Percentiles rank a stretch among this genome's conserved stretches.
Evolutionary conservation across 2,888 invertebrate genomes (phyloP).

Genomic region (Rhopalosiphum nymphaeae): DNA sequence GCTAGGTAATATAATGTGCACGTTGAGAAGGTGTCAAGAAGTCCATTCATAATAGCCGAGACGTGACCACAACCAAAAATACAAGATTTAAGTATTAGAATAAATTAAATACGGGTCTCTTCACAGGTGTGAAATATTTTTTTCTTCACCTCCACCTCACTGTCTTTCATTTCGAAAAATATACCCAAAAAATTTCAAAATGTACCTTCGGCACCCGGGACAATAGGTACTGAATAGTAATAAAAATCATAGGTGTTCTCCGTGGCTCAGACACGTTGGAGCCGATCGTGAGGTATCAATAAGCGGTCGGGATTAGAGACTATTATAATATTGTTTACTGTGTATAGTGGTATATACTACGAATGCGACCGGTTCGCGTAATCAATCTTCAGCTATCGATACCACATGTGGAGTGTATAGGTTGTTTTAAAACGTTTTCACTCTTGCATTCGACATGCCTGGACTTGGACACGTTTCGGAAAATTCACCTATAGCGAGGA

Average conservation of each 20-base stretch:
- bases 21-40: conserved; percentile 63
- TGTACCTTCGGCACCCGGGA: conserved; percentile 41
- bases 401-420: conserved; percentile 57
- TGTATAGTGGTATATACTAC: background rate
- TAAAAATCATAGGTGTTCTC: conserved; percentile 61
- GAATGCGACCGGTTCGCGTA: conserved; percentile 41
- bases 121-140: conserved; percentile 60
- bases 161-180: conserved; percentile 15
- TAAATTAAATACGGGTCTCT: conserved; percentile 62
- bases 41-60: conserved; percentile 62
- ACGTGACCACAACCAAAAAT: conserved; percentile 61
- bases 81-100: conserved; percentile 62
- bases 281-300: conserved; percentile 65
- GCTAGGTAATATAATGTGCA: conserved; percentile 54
- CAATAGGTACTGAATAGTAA: conserved; percentile 42
- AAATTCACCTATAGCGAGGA: conserved; percentile 44
- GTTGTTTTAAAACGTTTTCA: conserved; percentile 44
- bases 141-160: background rate
- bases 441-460: conserved; percentile 50
- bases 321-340: background rate
- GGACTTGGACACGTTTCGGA: conserved; percentile 60
- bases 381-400: conserved; percentile 59
- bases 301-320: conserved; percentile 56
- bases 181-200: conserved; percentile 56
- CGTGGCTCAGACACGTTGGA: conserved; percentile 60